Conservation (phyloP, 2,797 vertebrate genomes). For the Hapalemur alaotrensis region DNA sequence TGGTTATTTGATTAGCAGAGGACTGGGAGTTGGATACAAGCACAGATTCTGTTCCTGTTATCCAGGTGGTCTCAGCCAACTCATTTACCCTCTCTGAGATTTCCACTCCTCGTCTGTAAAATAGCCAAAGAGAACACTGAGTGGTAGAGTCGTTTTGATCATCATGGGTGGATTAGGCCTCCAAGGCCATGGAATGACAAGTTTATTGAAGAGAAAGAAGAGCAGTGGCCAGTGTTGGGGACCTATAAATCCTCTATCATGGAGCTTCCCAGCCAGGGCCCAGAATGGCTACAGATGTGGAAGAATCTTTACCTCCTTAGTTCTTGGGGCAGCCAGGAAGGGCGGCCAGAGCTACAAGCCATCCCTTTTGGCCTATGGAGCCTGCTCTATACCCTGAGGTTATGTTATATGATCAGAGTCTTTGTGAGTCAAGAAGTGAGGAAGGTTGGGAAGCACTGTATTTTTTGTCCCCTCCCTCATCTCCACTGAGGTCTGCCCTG, state of each 20-base stretch:
- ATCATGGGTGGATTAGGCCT: too few relatives aligned
- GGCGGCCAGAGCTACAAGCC: background rate
- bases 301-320: background rate
- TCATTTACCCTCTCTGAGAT: background rate
- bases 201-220: background rate
- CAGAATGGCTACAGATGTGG: background rate
- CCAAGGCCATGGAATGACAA: background rate
- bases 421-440: background rate
- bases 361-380: background rate
- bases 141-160: background rate
- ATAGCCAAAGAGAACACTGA: background rate
- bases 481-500: background rate
- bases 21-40: background rate
- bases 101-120: background rate
- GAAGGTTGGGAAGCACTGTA: background rate
- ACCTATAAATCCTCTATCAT: background rate
- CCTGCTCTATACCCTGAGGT: background rate
- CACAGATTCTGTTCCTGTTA: background rate
- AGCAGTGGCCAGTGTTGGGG: too few relatives aligned
- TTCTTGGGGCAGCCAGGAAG: background rate
- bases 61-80: background rate
- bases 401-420: background rate
- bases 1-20: background rate
- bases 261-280: background rate
- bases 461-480: background rate